Conservation (phyloP, 2,797 vertebrate genomes). For the Pseudochromis fuscus region DNA sequence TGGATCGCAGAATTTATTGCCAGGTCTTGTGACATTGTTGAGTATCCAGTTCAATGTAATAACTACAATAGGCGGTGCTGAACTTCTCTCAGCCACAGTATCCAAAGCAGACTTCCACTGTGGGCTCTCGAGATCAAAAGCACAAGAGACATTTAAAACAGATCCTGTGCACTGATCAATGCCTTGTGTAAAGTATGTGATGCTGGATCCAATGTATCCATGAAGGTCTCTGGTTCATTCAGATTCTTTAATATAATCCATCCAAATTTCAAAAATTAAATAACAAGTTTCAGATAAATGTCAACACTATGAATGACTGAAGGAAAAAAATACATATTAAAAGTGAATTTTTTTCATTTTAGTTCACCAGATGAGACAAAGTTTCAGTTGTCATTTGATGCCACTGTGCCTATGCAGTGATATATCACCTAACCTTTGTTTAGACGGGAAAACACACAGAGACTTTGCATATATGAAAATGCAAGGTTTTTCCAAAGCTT, state of each 20-base stretch:
- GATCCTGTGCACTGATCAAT: constrained; percentile 9
- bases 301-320: background rate
- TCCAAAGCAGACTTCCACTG: constrained; percentile 42
- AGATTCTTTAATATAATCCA: background rate
- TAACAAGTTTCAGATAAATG: background rate
- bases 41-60: constrained; percentile 24
- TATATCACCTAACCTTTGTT: constrained; percentile 23
- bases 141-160: constrained; percentile 37
- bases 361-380: background rate
- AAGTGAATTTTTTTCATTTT: background rate
- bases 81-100: constrained; percentile 11
- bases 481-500: constrained; percentile 51
- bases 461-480: constrained; percentile 78
- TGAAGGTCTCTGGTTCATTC: background rate
- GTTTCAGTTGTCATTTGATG: constrained; percentile 4
- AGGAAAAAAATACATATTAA: too few relatives aligned
- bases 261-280: too few relatives aligned
- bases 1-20: constrained; percentile 1
- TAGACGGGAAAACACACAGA: constrained; percentile 30
- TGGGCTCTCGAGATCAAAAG: background rate
- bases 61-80: constrained; percentile 9
- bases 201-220: background rate
- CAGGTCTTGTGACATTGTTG: constrained; percentile 27
- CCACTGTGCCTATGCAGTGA: background rate
- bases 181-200: constrained; percentile 20